Evolutionary conservation across 2,113 vertebrate species (phyloP).

Genomic region (Ameiurus melas): DNA sequence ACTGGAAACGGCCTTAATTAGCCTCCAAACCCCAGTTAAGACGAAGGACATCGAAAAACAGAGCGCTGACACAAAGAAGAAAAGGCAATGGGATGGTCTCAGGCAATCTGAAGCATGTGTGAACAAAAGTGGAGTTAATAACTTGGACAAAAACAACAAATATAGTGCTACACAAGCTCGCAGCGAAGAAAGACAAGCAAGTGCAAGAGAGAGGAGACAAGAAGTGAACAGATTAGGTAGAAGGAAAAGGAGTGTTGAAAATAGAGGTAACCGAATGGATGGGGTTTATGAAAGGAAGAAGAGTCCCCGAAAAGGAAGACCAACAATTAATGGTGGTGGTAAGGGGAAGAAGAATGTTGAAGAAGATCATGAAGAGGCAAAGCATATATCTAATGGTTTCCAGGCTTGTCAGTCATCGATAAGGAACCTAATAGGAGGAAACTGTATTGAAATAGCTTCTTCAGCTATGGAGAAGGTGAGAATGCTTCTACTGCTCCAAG

Average conservation of each 20-base stretch:
- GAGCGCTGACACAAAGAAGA: neutral
- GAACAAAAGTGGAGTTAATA: neutral
- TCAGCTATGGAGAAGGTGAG: constrained; percentile 42
- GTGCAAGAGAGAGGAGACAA: neutral
- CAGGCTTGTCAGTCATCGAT: neutral
- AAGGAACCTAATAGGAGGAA: neutral
- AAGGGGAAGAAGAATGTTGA: neutral
- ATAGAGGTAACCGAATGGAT: neutral
- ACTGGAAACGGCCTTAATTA: neutral
- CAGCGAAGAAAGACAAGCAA: neutral
- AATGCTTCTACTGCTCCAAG: constrained; percentile 26
- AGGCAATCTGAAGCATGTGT: no score
- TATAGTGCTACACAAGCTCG: no score
- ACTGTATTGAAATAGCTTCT: neutral
- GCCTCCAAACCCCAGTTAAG: neutral
- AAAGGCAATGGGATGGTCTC: neutral
- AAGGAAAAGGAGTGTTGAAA: neutral
- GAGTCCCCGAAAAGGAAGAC: neutral
- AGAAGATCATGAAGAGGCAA: neutral
- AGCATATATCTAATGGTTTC: neutral
- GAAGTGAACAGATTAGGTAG: neutral
- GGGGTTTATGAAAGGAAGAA: neutral
- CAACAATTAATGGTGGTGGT: neutral
- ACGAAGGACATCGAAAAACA: neutral
- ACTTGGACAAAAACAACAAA: neutral